Evolutionary conservation across 1,140 invertebrate genomes (phyloP), one percentile per base, ranked within the genome.

Genomic region (Asobara japonica): DNA sequence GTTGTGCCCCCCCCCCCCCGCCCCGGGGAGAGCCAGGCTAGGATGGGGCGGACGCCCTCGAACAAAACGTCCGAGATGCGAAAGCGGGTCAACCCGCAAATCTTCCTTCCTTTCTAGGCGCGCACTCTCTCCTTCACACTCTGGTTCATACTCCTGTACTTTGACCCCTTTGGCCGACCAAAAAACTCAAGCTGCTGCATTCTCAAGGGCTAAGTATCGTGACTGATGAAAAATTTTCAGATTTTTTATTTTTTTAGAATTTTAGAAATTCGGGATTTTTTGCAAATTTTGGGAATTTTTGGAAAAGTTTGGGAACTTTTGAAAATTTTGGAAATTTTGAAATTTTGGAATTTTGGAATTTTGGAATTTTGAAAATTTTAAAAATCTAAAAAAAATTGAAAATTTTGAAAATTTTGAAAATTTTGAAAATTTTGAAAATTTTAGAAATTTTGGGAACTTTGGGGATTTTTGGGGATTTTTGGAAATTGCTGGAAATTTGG

Each of bases 21-120:
- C n/a, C 6, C n/a, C n/a, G 18, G 6, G 1, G 10, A 1, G n/a
- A 48, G n/a, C 0, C 5, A 27, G 4, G 56, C 8, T 13, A 16
- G 27, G 25, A 5, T 6, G 29, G n/a, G 60, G 31, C 27, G 25
- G 13, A 6, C 2, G 18, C 25, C 25, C 29, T 62, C 29, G 31
- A 62, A 62, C 60, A 71, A 71, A 71, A 71, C 61, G 16, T 45
- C 41, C 30, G 64, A 45, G 69, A 74, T 62, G 69, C 51, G 72
- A 78, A 80, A 80, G 65, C 73, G 73, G 77, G 79, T 78, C 75
- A 76, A 78, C 72, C 75, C 71, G 60, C 71, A 77, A 78, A 75
- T 75, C 77, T 73, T 72, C 60, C 38, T 45, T 60, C 25, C 18
- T 69, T 69, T 0, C 36, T 6, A 16, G 22, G 1, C 33, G 16